Conservation (phyloP, 2,797 vertebrate genomes). For the Alca torda region DNA sequence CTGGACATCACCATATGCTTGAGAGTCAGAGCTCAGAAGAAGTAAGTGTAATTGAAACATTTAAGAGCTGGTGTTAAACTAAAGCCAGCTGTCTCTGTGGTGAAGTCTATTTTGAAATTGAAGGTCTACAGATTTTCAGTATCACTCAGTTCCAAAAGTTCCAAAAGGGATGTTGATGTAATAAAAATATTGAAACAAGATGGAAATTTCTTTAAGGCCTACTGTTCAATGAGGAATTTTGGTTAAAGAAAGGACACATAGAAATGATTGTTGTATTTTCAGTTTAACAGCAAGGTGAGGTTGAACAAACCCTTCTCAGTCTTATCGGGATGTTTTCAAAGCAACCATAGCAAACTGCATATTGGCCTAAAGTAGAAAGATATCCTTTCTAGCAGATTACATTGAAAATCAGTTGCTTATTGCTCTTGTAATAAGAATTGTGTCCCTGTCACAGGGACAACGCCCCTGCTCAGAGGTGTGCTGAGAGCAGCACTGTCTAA, state of each 20-base stretch:
- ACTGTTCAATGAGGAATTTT: background rate
- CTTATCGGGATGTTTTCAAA: background rate
- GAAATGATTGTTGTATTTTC: background rate
- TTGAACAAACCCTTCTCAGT: background rate
- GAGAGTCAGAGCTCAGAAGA: background rate
- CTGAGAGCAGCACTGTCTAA: background rate
- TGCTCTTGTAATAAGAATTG: background rate
- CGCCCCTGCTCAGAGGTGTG: background rate
- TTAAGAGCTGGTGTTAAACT: constrained; percentile 27
- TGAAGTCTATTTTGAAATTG: constrained; percentile 16
- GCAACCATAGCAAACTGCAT: background rate
- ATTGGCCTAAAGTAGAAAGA: background rate
- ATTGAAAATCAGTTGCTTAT: background rate
- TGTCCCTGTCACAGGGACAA: no score
- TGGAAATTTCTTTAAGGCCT: background rate
- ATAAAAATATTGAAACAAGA: background rate
- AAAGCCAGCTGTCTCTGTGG: constrained; percentile 23
- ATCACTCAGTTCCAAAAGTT: background rate
- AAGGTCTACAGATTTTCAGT: background rate
- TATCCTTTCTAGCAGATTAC: background rate
- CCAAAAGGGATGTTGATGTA: background rate
- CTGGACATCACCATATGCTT: background rate
- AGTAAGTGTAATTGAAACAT: constrained; percentile 1
- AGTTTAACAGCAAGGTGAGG: background rate
- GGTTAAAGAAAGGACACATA: background rate